phyloP scores from a whole-genome alignment of 2,797 vertebrate genomes.

The Sebastolobus altivelis region DNA sequence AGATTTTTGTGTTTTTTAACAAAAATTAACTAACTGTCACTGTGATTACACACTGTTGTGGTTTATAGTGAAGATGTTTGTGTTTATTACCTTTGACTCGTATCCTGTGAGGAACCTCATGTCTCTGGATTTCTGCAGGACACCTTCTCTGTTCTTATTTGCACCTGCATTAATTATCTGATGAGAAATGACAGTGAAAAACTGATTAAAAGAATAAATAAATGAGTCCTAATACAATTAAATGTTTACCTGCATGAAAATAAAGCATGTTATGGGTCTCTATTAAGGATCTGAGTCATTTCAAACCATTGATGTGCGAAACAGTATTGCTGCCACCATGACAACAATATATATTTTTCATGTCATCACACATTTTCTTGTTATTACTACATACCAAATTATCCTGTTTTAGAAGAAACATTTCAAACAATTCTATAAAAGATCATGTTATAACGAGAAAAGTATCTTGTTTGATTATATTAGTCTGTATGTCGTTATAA shows the following conservation, averaged over 20 bases:
- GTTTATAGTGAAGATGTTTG: background rate
- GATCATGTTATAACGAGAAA: too few species aligned
- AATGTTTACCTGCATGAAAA: background rate
- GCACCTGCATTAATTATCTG: constrained; percentile 94
- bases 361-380: background rate
- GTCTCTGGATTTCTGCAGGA: constrained; percentile 90
- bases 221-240: background rate
- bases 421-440: background rate
- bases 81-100: constrained; percentile 90
- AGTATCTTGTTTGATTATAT: too few species aligned
- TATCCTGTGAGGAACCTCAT: constrained; percentile 98
- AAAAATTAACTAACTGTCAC: too few species aligned
- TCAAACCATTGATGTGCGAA: background rate
- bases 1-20: too few species aligned
- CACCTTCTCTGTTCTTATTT: constrained; percentile 86
- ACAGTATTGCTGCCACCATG: background rate
- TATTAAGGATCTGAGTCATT: background rate
- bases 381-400: background rate
- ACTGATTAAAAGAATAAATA: background rate
- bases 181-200: background rate
- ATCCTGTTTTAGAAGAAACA: background rate
- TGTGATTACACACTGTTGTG: background rate
- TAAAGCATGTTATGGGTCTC: background rate
- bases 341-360: background rate
- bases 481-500: too few species aligned